Conservation (phyloP, 2,113 vertebrate species). For the Microtus pennsylvanicus region DNA sequence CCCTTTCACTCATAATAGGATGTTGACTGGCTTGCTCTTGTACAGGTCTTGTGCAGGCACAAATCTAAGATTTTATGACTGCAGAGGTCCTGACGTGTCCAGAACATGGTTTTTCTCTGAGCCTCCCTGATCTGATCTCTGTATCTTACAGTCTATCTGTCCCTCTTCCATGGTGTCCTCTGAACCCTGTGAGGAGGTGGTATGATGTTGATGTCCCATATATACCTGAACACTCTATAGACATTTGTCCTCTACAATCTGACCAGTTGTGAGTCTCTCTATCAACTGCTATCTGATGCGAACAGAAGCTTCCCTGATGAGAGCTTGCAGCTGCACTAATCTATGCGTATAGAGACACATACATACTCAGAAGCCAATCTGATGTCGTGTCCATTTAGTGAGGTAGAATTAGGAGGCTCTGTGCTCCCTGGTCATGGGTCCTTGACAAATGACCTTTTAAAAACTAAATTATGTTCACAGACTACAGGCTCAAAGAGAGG, state of each 20-base stretch:
- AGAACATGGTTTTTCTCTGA: background rate
- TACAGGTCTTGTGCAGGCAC: background rate
- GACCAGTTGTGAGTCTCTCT: background rate
- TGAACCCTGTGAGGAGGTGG: background rate
- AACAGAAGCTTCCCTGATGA: background rate
- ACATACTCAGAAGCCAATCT: background rate
- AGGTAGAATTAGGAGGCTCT: background rate
- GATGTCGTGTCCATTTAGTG: background rate
- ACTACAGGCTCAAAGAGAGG: background rate
- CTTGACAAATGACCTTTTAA: background rate
- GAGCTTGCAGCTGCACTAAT: background rate
- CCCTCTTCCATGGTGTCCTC: background rate
- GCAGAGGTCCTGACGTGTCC: background rate
- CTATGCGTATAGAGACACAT: background rate
- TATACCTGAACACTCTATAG: background rate
- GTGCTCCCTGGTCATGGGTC: background rate
- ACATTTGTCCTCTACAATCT: background rate
- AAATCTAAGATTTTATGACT: background rate
- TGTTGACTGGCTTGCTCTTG: background rate
- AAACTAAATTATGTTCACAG: background rate
- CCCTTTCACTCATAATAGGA: background rate
- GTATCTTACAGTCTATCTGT: background rate
- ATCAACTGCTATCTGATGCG: background rate
- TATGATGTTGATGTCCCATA: background rate
- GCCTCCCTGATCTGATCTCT: background rate